Conservation (phyloP, 2,797 vertebrate species). For the Pseudochirops cupreus region DNA sequence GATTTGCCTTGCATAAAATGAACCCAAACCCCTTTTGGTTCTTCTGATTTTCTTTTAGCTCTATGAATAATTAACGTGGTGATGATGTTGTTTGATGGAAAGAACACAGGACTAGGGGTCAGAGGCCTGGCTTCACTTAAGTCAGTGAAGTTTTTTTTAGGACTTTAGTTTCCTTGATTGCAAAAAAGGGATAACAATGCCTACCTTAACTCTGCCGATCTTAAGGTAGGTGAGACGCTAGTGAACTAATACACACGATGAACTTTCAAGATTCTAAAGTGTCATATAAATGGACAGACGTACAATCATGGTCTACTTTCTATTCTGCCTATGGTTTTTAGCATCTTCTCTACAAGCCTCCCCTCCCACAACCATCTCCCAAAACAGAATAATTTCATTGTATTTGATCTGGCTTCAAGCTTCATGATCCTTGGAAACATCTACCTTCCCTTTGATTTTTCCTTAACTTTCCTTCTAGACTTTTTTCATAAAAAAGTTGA, state of each 20-base stretch:
- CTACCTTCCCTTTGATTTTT: constrained; percentile 25
- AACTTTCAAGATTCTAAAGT: not conserved
- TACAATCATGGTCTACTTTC: constrained; percentile 13
- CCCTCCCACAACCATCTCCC: not conserved
- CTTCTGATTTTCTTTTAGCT: not conserved
- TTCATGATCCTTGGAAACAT: constrained; percentile 15
- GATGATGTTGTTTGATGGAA: not conserved
- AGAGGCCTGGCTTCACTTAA: not conserved
- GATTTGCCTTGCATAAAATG: not conserved
- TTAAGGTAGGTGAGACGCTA: not conserved
- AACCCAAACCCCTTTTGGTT: not conserved
- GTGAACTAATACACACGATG: not conserved
- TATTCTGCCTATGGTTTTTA: constrained; percentile 41
- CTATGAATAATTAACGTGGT: not conserved
- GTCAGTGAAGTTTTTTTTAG: not conserved
- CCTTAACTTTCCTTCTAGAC: constrained; percentile 27
- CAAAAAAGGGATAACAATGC: not conserved
- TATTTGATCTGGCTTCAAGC: constrained; percentile 19
- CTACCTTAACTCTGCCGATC: not conserved
- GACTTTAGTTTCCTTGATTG: not conserved
- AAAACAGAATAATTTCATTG: constrained; percentile 9
- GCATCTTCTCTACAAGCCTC: not conserved
- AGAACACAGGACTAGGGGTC: not conserved
- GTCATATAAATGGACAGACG: not conserved
- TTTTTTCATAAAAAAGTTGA: constrained; percentile 43